Base-by-base conservation (phyloP, 2,797 vertebrate species). In the Picus viridis region DNA sequence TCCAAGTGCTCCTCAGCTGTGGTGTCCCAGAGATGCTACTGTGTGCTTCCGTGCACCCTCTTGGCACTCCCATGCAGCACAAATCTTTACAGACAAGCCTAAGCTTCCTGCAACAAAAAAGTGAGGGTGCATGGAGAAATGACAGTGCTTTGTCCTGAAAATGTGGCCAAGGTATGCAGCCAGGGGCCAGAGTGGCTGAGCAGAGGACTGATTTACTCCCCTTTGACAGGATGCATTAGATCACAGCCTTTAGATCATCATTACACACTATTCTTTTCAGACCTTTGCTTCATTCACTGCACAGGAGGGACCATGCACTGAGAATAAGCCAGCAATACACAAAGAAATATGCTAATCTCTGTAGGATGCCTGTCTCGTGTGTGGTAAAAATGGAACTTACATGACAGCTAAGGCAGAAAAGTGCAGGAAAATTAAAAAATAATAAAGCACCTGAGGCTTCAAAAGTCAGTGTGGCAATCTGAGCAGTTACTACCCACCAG, bases 381-480 rank as follows among this genome's bases (percentile, higher is more conserved):
- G 7, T 58, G 24, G 36, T 32, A 92, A 88, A 88, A 94, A 65
- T 59, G n/a, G n/a, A 56, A 87, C 20, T 53, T 72, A 29, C 29
- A 26, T 45, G 62, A 62, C 76, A 80, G n/a, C 32, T 85, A 72
- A 70, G 39, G 70, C n/a, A 90, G 73, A 84, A 89, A 94, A 91
- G 72, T 41, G 14, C 45, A 91, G 12, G 23, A 80, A 77, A 43
- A 43, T 43, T 43, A 26, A 39, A 82, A 71, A 71, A 49, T 58
- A 70, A 36, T 71, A 76, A 76, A 80, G 32, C 67, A 94, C 65
- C 78, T 83, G 65, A 87, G 78, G 78, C 23, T 94, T 92, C 69
- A 57, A 47, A 85, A 91, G 54, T 65, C 8, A 4, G 41, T 64
- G 32, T 4, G 71, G n/a, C 23, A 85, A 56, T 85, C 89, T 80